Evolutionary conservation across 2,888 invertebrate genomes (phyloP), one percentile per base, ranked within the genome.

Genomic region (Leptopilina drosophilae): DNA sequence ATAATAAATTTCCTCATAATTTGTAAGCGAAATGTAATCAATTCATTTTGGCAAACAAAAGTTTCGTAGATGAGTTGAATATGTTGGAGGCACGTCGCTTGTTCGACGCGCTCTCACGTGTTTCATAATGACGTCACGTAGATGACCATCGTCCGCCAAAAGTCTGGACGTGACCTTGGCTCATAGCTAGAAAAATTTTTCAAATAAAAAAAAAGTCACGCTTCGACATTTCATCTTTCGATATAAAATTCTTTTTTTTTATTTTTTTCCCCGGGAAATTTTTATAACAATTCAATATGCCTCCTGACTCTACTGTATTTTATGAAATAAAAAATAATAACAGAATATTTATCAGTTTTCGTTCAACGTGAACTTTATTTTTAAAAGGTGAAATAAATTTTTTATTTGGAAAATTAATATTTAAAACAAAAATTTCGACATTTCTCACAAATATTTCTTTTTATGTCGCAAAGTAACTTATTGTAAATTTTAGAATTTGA

Each of bases 81-180:
- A 20, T n/a, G 56, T 73, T 56, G 8, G 33, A 53, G 33, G 20
- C 56, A 73, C 56, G 40, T 40, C n/a, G 0, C 73, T 53, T 73
- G 73, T 73, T 73, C 73, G 33, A 59, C 56, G 56, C 33, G 73
- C 56, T 73, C 73, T 73, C 73, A 40, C 73, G 73, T 73, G 40
- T 73, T 73, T n/a, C 73, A 56, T 73, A 73, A 73, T 73, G 56
- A 59, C 56, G 11, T 73, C 73, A 73, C 73, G 73, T 73, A 73
- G 73, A 73, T 73, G 73, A 73, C 73, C 73, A 73, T 40, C 73
- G 56, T 73, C 73, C 56, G 40, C 73, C 73, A 73, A 73, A 56
- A 73, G 73, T 73, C 33, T 73, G 40, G 15, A 73, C 73, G 73
- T 73, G 73, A 73, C 56, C 73, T 73, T 73, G 56, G 56, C 53